These are phyloP conservation scores for rabbit (Oryctolagus cuniculus) DNA, from an alignment of 2,113 vertebrate genomes.

Conservation along the genomic window DNA sequence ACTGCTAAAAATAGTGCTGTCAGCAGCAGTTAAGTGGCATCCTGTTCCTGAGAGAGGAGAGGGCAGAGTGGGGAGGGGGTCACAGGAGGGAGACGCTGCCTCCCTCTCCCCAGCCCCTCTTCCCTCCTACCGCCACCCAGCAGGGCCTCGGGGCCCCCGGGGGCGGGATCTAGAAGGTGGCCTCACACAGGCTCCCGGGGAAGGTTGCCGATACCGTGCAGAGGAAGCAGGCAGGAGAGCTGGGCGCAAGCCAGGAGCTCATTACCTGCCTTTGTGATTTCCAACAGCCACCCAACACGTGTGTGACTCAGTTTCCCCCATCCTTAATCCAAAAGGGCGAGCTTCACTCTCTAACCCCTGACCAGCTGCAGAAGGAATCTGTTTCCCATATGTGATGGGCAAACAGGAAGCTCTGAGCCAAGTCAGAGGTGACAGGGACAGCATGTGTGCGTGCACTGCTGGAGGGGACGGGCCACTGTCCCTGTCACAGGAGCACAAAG, in stretches of 20 bases:
- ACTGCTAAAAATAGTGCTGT: slow-evolving; percentile 78
- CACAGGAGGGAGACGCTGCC: not conserved
- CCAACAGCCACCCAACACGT: rapidly evolving
- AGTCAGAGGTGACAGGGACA: not conserved
- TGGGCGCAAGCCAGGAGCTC: not conserved
- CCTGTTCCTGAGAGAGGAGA: slow-evolving; percentile 29
- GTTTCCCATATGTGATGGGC: not conserved
- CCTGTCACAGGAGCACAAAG: not conserved
- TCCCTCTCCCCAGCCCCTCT: not conserved
- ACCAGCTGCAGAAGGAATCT: not conserved
- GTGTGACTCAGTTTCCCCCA: not conserved
- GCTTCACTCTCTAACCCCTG: not conserved
- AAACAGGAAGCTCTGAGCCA: not conserved
- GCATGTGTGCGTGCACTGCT: rapidly evolving
- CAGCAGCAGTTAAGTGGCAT: slow-evolving; percentile 28
- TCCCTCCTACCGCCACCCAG: not conserved
- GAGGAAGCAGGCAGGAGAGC: not conserved
- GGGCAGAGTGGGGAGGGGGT: not conserved
- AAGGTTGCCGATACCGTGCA: not conserved
- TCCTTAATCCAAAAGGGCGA: not conserved
- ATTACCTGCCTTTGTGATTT: not conserved
- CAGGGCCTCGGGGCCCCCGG: not conserved
- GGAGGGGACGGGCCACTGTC: no score
- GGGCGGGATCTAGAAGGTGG: not conserved
- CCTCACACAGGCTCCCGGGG: not conserved